Evolutionary conservation across 2,797 vertebrate species (phyloP).

Genomic region (Phoxinus dragarum): DNA sequence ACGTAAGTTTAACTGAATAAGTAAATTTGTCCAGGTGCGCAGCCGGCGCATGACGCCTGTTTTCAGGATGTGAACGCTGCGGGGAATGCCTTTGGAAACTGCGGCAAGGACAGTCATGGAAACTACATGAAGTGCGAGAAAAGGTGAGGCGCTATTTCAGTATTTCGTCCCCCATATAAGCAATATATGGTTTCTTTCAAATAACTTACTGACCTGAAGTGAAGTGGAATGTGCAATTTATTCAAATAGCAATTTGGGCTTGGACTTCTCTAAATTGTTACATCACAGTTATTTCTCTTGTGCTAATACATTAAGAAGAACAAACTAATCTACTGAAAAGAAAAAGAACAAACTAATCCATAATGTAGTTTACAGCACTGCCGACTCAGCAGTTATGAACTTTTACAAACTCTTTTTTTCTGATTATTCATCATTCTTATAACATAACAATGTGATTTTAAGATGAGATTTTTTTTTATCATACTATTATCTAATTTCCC

Average conservation of each 20-base stretch:
- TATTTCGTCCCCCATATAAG: too few relatives aligned
- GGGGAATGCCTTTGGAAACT: constrained; percentile 90
- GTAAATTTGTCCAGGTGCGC: constrained; percentile 79
- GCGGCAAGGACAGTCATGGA: constrained; percentile 85
- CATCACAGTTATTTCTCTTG: not conserved
- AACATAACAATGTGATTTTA: not conserved
- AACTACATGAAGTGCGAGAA: constrained; percentile 85
- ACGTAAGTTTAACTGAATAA: constrained; percentile 5
- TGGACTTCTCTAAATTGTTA: not conserved
- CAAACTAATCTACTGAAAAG: not conserved
- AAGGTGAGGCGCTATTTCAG: constrained; percentile 74
- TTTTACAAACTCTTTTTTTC: not conserved
- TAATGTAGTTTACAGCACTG: not conserved
- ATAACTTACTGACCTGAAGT: constrained; percentile 14
- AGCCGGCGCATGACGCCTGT: constrained; percentile 87
- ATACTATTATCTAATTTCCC: not conserved
- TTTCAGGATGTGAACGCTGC: constrained; percentile 91
- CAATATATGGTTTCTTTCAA: not conserved
- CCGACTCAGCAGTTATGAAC: not conserved
- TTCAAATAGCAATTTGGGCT: not conserved
- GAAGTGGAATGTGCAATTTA: not conserved
- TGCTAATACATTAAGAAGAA: not conserved
- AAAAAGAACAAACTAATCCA: not conserved
- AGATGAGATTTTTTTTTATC: not conserved
- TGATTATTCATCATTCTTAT: not conserved